Conservation (phyloP, 2,113 vertebrate species). For the Coracopsis vasa region DNA sequence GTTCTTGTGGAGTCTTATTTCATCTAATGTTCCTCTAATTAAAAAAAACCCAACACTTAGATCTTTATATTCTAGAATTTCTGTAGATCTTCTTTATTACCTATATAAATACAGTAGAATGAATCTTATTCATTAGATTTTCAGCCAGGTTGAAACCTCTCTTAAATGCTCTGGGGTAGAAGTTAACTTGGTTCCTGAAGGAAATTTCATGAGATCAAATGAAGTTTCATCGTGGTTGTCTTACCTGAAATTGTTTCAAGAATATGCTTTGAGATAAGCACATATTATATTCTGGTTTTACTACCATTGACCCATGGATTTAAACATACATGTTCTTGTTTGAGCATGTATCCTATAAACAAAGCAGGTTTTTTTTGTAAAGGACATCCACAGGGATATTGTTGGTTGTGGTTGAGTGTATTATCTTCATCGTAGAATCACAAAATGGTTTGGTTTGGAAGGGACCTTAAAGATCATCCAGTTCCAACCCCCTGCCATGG, state of each 20-base stretch:
- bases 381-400: not conserved
- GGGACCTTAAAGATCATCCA: not conserved
- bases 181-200: not conserved
- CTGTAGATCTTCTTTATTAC: not conserved
- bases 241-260: not conserved
- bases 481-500: not conserved
- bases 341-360: not conserved
- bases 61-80: not conserved
- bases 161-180: not conserved
- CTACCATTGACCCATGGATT: not conserved
- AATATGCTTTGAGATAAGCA: not conserved
- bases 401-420: not conserved
- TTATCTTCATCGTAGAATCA: not conserved
- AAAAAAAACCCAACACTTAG: not conserved
- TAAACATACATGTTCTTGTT: not conserved
- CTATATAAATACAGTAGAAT: not conserved
- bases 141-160: not conserved
- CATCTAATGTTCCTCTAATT: not conserved
- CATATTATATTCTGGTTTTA: not conserved
- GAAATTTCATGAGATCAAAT: not conserved
- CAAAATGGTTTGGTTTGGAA: not conserved
- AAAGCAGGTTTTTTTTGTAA: not conserved
- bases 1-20: not conserved
- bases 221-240: not conserved
- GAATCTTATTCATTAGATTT: not conserved